Evolutionary conservation across 2,888 invertebrate species (phyloP).

Genomic region (Trichogramma dendrolimi): DNA sequence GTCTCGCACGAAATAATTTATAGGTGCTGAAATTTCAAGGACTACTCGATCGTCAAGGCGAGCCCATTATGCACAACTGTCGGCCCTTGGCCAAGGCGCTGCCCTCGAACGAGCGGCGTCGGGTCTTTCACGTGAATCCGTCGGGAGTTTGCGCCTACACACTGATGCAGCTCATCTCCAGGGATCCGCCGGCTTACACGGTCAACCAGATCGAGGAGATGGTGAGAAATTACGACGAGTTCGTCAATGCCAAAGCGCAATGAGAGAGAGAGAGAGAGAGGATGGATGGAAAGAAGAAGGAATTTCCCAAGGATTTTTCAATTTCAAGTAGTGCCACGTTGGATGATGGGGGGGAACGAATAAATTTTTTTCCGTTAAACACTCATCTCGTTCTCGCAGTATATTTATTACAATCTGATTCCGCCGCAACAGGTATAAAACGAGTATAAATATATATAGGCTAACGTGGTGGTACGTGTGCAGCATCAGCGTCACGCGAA

Average conservation of each 20-base stretch:
- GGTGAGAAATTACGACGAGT: not conserved
- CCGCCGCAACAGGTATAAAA: too few relatives aligned
- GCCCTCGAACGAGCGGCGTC: not conserved
- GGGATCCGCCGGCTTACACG: not conserved
- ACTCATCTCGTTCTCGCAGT: too few relatives aligned
- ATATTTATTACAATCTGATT: too few relatives aligned
- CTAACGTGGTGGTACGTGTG: too few relatives aligned
- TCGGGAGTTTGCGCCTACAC: not conserved
- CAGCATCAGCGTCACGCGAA: too few relatives aligned
- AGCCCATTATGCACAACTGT: constrained; percentile 13
- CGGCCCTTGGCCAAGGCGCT: not conserved
- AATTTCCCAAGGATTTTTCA: not conserved
- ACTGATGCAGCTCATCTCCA: not conserved
- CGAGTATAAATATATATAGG: too few relatives aligned
- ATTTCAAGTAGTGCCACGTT: too few relatives aligned
- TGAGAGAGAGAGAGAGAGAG: too few relatives aligned
- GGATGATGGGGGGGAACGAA: too few relatives aligned
- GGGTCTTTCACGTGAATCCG: constrained; percentile 11
- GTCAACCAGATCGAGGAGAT: constrained; percentile 2
- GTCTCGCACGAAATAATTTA: not conserved
- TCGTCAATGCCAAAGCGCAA: too few relatives aligned
- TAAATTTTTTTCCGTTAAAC: too few relatives aligned
- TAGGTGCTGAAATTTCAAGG: constrained; percentile 7
- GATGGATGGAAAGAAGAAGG: not conserved
- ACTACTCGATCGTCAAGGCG: not conserved